These are phyloP conservation scores for Pseudomyrmex concolor DNA, from an alignment of 1,140 invertebrate genomes.

Conservation along the genomic window DNA sequence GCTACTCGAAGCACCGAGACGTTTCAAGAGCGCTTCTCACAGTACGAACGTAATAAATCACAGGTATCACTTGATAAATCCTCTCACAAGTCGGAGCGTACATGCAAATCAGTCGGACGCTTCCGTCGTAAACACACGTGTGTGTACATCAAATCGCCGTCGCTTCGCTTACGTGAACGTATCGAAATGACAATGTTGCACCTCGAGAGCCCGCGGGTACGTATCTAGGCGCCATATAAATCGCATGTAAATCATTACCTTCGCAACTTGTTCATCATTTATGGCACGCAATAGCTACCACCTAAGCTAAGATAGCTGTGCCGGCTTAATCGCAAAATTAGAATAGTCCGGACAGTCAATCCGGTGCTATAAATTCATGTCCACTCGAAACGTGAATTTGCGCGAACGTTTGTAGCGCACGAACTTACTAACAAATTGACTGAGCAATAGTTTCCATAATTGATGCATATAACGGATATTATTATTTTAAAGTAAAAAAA, in stretches of 20 bases:
- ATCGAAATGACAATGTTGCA: constrained; percentile 56
- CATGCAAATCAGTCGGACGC: constrained; percentile 44
- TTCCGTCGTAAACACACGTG: constrained; percentile 16
- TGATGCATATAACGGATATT: too few relatives aligned
- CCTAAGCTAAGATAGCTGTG: constrained; percentile 4
- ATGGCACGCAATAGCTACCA: constrained; percentile 24
- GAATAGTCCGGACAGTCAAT: constrained; percentile 24
- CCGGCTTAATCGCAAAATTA: constrained; percentile 28
- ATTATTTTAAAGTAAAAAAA: constrained; percentile 2
- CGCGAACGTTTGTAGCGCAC: not conserved
- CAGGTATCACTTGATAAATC: constrained; percentile 25
- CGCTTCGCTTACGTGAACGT: constrained; percentile 5
- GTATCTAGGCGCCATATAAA: constrained; percentile 31
- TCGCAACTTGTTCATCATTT: constrained; percentile 50
- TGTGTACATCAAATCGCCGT: constrained; percentile 6
- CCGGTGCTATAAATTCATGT: constrained; percentile 14
- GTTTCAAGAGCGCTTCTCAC: constrained; percentile 20
- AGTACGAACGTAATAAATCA: constrained; percentile 38
- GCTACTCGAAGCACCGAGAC: constrained; percentile 14
- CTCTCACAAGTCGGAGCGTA: constrained; percentile 11
- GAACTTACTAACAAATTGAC: not conserved
- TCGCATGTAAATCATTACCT: constrained; percentile 35
- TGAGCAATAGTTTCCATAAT: not conserved
- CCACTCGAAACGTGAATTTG: not conserved
- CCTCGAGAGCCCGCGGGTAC: constrained; percentile 12